Percentiles rank a stretch among this genome's conserved stretches.
Evolutionary conservation across 2,888 invertebrate species (phyloP).

Genomic region (Caenorhabditis macrosperma): DNA sequence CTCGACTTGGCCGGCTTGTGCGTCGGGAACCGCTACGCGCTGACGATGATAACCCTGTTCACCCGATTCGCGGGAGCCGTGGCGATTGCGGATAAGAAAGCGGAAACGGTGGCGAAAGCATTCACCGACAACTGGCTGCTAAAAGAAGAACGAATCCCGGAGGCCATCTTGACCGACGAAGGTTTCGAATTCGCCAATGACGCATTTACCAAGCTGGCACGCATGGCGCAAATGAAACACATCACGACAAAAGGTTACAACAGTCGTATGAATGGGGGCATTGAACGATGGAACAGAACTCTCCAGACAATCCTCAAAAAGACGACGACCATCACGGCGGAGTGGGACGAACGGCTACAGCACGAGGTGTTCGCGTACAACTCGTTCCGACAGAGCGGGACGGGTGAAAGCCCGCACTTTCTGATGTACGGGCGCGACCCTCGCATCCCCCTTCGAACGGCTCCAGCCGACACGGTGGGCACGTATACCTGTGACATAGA

Average conservation of each 20-base stretch:
- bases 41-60: conserved; percentile 58
- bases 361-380: conserved; percentile 62
- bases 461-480: background rate
- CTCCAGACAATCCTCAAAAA: conserved; percentile 49
- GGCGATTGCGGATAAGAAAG: conserved; percentile 48
- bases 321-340: background rate
- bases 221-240: conserved; percentile 19
- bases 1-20: conserved; percentile 37
- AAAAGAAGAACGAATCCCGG: conserved; percentile 38
- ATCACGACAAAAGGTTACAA: conserved; percentile 57
- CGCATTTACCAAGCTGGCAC: conserved; percentile 17
- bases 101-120: conserved; percentile 43
- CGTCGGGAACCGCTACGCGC: conserved; percentile 37
- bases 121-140: conserved; percentile 47
- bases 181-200: conserved; percentile 49
- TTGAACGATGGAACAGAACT: conserved; percentile 59
- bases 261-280: conserved; percentile 56
- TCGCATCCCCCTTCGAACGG: background rate
- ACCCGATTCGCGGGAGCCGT: conserved; percentile 25
- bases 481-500: conserved; percentile 9
- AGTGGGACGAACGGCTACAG: conserved; percentile 62
- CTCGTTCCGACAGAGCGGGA: conserved; percentile 29
- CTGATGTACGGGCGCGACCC: conserved; percentile 50
- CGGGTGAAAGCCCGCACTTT: conserved; percentile 51
- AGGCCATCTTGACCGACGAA: conserved; percentile 37